Evolutionary conservation across 2,113 vertebrate species (phyloP), one percentile per base, ranked within the genome.

Genomic region (Himantopus leucocephalus): DNA sequence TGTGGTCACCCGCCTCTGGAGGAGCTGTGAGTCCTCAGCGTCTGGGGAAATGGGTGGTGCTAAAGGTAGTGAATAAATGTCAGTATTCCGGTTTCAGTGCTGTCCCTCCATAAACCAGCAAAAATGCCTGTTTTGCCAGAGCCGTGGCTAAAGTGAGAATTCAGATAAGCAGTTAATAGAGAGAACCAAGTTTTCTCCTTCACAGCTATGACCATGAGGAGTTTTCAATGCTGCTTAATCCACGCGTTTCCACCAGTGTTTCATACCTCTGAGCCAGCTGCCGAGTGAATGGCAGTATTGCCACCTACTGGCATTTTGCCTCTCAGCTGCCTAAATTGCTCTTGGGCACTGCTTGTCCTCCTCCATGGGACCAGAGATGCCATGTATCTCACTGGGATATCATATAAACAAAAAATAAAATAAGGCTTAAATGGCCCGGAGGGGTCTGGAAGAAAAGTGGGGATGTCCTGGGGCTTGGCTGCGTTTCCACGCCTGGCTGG

Each of bases 261-360:
- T 27, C 6, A 43, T 4, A 22, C 13, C 23, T 0, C 62, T 5
- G 12, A 45, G 23, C 17, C 78, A 9, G 39, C 45, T 43, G 71
- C 45, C 3, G 80, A 74, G 29, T 6, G 60, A 79, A 93, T 39
- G 64, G 58, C 91, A 84, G 79, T 9, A 75, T 94, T 95, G 96
- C 96, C 96, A 92, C 62, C 96, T 97, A 59, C 88, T 4, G 90
- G 95, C 41, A 66, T 22, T 29, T 43, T 8, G 0, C 35, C 23
- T 68, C 71, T 37, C 59, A 39, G 35, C 20, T 20, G 35, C 7
- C 14, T 63, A 35, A 29, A 22, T 1, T 6, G 24, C 30, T 70
- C 39, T 30, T 45, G 53, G 55, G 35, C 21, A 23, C 2, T 1
- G 19, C 22, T 58, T 9, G 26, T 48, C 62, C 59, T 85, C 52